These are phyloP conservation scores for Actinia equina DNA, from an alignment of 64 coral and sea anemone genomes.

Conservation along the genomic window DNA sequence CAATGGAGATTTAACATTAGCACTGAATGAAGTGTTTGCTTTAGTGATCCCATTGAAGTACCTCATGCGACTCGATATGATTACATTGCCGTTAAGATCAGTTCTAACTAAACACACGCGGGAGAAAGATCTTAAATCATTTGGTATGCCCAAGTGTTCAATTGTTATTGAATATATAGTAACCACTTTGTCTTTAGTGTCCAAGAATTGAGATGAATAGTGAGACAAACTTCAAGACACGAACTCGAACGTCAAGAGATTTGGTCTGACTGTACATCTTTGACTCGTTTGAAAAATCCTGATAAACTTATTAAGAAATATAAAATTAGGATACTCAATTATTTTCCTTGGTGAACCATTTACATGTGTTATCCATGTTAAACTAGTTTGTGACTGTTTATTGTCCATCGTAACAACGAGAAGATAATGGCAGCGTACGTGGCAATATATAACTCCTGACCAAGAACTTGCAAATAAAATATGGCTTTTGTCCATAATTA, in stretches of 20 bases:
- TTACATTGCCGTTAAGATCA: slow-evolving; percentile 11
- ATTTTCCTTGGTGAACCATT: neutral
- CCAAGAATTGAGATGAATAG: neutral
- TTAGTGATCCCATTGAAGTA: slow-evolving; percentile 14
- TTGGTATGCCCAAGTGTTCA: neutral
- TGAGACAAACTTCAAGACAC: neutral
- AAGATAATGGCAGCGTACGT: slow-evolving; percentile 3
- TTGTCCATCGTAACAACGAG: neutral
- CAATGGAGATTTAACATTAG: neutral
- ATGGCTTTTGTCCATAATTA: neutral
- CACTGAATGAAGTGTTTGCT: neutral
- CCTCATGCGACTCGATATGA: slow-evolving; percentile 1
- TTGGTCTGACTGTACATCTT: neutral
- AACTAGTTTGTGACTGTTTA: neutral
- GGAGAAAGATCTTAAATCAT: neutral
- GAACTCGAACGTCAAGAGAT: neutral
- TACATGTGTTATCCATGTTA: neutral
- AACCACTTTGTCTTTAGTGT: neutral
- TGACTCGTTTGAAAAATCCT: neutral
- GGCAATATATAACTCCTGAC: neutral
- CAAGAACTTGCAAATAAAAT: neutral
- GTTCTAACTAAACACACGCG: neutral
- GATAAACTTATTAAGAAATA: neutral
- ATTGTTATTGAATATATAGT: neutral
- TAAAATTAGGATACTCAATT: neutral